These are phyloP conservation scores for Elephantulus edwardii DNA, from an alignment of 2,113 vertebrate genomes.

Conservation along the genomic window DNA sequence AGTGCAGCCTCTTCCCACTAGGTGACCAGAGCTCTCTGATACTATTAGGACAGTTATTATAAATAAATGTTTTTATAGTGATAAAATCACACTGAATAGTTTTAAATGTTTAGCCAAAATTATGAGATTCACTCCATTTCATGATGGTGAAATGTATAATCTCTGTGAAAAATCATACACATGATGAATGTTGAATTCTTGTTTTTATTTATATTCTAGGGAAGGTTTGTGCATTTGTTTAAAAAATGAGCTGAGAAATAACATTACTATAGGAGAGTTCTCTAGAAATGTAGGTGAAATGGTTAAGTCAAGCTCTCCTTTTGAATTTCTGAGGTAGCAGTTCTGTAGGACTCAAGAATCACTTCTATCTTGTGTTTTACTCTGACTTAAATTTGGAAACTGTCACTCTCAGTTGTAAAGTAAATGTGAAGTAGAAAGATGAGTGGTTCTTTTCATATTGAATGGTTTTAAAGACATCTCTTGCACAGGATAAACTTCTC, in stretches of 20 bases:
- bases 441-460: conserved; percentile 54
- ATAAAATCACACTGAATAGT: too few species aligned
- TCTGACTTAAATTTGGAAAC: conserved; percentile 58
- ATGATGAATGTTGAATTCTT: background rate
- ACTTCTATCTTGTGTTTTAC: conserved; percentile 34
- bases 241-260: background rate
- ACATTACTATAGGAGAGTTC: background rate
- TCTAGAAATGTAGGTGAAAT: conserved; percentile 34
- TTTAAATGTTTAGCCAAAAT: conserved; percentile 1
- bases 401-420: conserved; percentile 54
- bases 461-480: conserved; percentile 65
- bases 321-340: conserved; percentile 9
- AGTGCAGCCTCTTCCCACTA: too few species aligned
- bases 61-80: too few species aligned
- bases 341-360: conserved; percentile 20
- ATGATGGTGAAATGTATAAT: background rate
- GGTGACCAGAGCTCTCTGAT: too few species aligned
- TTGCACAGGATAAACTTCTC: conserved; percentile 62
- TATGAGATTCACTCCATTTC: background rate
- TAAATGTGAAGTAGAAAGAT: conserved; percentile 66
- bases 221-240: conserved; percentile 21
- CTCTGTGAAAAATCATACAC: background rate
- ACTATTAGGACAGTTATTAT: too few species aligned
- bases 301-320: conserved; percentile 2
- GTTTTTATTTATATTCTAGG: conserved; percentile 15